phyloP scores from a whole-genome alignment of 2,113 vertebrate species.

The Paradoxurus hermaphroditus region DNA sequence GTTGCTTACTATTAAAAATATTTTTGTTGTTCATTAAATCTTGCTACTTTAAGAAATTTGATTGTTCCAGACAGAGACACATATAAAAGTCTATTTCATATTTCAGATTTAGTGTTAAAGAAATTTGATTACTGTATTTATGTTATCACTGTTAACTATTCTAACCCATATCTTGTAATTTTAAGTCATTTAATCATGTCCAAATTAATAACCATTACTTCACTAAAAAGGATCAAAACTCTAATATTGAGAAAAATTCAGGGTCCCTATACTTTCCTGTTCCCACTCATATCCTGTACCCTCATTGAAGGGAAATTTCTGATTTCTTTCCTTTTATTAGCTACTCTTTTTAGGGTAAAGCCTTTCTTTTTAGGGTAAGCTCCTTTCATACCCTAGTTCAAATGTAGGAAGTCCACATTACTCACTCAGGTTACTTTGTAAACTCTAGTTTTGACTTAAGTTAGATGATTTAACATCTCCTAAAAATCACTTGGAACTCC shows the following conservation, averaged over 20 bases:
- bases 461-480: background rate
- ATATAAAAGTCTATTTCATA: background rate
- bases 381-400: background rate
- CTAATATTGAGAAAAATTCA: background rate
- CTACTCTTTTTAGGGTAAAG: background rate
- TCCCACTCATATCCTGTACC: background rate
- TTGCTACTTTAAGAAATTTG: background rate
- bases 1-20: background rate
- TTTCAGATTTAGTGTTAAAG: background rate
- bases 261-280: background rate
- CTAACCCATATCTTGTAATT: background rate
- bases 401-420: background rate
- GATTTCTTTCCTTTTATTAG: background rate
- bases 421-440: background rate
- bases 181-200: background rate
- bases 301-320: background rate
- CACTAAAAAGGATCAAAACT: background rate
- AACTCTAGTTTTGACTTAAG: background rate
- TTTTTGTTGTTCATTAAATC: background rate
- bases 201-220: background rate
- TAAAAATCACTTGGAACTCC: background rate
- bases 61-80: background rate
- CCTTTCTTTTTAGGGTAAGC: background rate
- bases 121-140: constrained; percentile 15
- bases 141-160: background rate